Percentiles rank a stretch among this genome's conserved stretches.
Evolutionary conservation across 2,888 invertebrate genomes (phyloP).

Genomic region (Machimus rusticus): DNA sequence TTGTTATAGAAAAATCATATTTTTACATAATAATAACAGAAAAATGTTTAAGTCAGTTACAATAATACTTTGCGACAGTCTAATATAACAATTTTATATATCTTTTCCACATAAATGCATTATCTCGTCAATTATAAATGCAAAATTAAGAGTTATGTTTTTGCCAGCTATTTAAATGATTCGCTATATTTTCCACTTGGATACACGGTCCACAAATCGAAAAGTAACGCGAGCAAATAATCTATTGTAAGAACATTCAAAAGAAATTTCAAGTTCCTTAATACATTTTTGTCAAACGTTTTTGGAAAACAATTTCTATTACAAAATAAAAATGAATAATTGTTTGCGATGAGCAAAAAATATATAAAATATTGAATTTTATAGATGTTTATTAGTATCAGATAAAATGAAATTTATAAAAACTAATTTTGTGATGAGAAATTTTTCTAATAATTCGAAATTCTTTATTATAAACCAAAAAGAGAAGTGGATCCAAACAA

Average conservation of each 20-base stretch:
- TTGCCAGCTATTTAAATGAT: not conserved
- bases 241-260: slow-evolving; percentile 7
- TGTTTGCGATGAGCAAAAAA: not conserved
- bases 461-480: not conserved
- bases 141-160: not conserved
- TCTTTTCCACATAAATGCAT: not conserved
- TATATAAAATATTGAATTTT: not conserved
- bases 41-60: not conserved
- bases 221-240: not conserved
- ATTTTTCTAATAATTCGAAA: not conserved
- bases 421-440: not conserved
- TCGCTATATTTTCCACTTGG: not conserved
- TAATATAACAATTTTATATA: not conserved
- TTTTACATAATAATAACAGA: not conserved
- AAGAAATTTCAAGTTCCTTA: slow-evolving; percentile 22
- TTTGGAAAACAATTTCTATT: not conserved
- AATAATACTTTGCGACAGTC: not conserved
- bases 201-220: not conserved
- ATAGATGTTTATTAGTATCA: not conserved
- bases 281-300: not conserved
- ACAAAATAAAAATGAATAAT: not conserved
- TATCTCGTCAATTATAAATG: not conserved
- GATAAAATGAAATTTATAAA: not conserved
- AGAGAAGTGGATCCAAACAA: slow-evolving; percentile 10
- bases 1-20: not conserved